These are phyloP conservation scores for Drosophila siamana DNA, from an alignment of 2,888 invertebrate genomes.

Conservation along the genomic window DNA sequence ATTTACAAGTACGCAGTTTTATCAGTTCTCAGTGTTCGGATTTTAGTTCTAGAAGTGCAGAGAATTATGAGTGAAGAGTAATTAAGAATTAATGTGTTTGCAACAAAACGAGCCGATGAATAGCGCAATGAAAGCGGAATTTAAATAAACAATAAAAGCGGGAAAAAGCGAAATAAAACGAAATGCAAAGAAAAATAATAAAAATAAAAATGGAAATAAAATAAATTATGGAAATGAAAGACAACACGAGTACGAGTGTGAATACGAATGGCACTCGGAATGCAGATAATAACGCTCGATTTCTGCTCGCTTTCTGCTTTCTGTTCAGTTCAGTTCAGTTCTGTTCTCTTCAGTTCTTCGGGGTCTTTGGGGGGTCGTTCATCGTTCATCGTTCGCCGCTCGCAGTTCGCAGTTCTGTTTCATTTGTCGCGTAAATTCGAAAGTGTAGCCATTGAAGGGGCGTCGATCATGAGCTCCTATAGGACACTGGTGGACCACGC, in stretches of 20 bases:
- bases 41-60: conserved; percentile 21
- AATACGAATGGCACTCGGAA: conserved; percentile 35
- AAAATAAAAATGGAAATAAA: conserved; percentile 27
- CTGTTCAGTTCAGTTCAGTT: background rate
- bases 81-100: background rate
- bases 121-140: conserved; percentile 16
- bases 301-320: background rate
- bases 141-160: conserved; percentile 17
- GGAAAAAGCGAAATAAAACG: conserved; percentile 8
- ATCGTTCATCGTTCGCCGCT: background rate
- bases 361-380: conserved; percentile 21
- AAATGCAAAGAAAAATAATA: background rate
- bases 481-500: conserved; percentile 60
- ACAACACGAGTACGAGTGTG: conserved; percentile 22
- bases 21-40: conserved; percentile 45
- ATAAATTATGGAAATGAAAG: conserved; percentile 19
- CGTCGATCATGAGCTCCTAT: conserved; percentile 72
- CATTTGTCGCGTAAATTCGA: conserved; percentile 8
- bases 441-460: background rate
- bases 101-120: background rate
- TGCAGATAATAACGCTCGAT: conserved; percentile 16
- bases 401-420: background rate
- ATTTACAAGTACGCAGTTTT: conserved; percentile 27
- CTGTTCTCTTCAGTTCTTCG: conserved; percentile 9
- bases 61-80: conserved; percentile 7